phyloP scores from a whole-genome alignment of 2,797 vertebrate genomes.

The Propithecus deckenii region DNA sequence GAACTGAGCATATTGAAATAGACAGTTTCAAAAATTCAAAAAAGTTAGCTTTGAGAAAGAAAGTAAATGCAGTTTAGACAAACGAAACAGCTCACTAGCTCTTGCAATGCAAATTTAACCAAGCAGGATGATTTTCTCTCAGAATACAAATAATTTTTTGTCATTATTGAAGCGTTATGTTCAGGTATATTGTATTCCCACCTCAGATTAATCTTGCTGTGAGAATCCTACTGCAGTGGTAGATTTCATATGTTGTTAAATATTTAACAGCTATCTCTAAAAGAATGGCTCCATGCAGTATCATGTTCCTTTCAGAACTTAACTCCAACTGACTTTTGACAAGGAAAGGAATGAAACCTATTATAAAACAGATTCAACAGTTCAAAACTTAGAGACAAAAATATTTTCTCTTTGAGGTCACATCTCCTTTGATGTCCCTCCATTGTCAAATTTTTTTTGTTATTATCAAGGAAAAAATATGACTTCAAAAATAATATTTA shows the following conservation, averaged over 20 bases:
- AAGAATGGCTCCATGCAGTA: constrained; percentile 16
- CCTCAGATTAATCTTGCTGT: constrained; percentile 49
- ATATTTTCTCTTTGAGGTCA: background rate
- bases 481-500: background rate
- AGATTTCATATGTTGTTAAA: constrained; percentile 51
- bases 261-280: constrained; percentile 57
- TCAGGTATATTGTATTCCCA: background rate
- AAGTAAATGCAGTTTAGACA: background rate
- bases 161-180: constrained; percentile 17
- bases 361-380: constrained; percentile 1
- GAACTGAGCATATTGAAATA: background rate
- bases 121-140: background rate
- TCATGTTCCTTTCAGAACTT: constrained; percentile 22
- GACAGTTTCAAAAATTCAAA: background rate
- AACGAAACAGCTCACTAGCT: background rate
- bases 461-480: background rate
- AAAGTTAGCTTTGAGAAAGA: background rate
- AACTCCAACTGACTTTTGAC: constrained; percentile 60
- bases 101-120: background rate
- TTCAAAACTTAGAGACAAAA: background rate
- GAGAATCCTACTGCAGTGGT: background rate
- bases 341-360: constrained; percentile 58
- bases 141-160: constrained; percentile 6
- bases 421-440: background rate
- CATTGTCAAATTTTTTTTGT: background rate